Evolutionary conservation across 2,113 vertebrate species (phyloP).

Genomic region (Megaleporinus macrocephalus): DNA sequence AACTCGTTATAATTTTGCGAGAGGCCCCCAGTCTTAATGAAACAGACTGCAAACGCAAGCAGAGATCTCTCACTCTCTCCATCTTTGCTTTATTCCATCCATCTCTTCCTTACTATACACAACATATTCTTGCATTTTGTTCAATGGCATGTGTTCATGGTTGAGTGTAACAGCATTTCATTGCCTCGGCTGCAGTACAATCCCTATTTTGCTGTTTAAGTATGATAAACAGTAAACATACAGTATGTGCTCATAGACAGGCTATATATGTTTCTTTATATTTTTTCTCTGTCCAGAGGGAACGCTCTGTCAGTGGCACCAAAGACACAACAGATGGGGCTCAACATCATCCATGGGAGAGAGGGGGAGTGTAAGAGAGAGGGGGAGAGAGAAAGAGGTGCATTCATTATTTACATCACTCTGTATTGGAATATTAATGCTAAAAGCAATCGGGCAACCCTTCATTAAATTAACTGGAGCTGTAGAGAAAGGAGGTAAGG

Average conservation of each 20-base stretch:
- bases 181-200: neutral
- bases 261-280: constrained; percentile 6
- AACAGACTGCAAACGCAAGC: constrained; percentile 57
- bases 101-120: constrained; percentile 2
- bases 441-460: constrained; percentile 84
- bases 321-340: constrained; percentile 77
- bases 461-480: constrained; percentile 81
- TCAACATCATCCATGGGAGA: constrained; percentile 74
- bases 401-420: constrained; percentile 85
- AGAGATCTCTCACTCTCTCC: constrained; percentile 39
- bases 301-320: constrained; percentile 68
- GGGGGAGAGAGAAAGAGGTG: constrained; percentile 56
- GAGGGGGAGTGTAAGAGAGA: constrained; percentile 58
- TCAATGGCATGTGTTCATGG: neutral
- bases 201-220: constrained; percentile 3
- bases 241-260: neutral
- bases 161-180: neutral
- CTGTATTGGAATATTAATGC: constrained; percentile 89
- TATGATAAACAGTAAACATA: neutral
- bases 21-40: constrained; percentile 72
- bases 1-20: constrained; percentile 77
- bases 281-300: constrained; percentile 37
- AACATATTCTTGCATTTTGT: neutral
- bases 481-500: constrained; percentile 59
- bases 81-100: constrained; percentile 13